Conservation (phyloP, 1,140 invertebrate genomes). For the Littorina saxatilis region DNA sequence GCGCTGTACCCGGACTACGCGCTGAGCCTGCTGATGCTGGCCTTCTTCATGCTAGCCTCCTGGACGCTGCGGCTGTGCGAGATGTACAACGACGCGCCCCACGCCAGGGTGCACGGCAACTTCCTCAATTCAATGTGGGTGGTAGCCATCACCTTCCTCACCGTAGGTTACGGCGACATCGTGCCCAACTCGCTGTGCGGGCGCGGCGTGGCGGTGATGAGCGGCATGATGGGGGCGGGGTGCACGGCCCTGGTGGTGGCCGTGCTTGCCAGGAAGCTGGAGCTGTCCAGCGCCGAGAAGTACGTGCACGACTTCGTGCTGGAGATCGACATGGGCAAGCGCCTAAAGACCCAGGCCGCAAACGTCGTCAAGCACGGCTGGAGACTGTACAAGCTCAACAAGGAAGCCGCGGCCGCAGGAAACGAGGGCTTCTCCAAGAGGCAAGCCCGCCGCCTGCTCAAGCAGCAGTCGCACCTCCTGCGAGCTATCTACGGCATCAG, state of each 20-base stretch:
- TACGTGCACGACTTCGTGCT: conserved; percentile 75
- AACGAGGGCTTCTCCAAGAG: no score
- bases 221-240: conserved; percentile 73
- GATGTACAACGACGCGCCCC: conserved; percentile 59
- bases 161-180: conserved; percentile 75
- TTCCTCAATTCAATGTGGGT: conserved; percentile 74
- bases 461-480: conserved; percentile 66
- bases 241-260: conserved; percentile 75
- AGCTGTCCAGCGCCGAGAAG: conserved; percentile 73
- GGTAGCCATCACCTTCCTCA: conserved; percentile 74
- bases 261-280: conserved; percentile 72
- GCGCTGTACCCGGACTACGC: conserved; percentile 73
- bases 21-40: conserved; percentile 68
- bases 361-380: conserved; percentile 72
- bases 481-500: conserved; percentile 70
- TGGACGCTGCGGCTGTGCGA: conserved; percentile 73
- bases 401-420: background rate
- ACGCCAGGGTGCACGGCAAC: conserved; percentile 58
- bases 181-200: conserved; percentile 74
- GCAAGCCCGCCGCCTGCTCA: conserved; percentile 44
- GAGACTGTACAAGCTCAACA: conserved; percentile 67
- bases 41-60: conserved; percentile 67
- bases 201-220: conserved; percentile 70
- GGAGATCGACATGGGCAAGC: conserved; percentile 71
- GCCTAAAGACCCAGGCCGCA: conserved; percentile 70